Conservation (phyloP, 1,140 invertebrate species). For the Listronotus oregonensis region DNA sequence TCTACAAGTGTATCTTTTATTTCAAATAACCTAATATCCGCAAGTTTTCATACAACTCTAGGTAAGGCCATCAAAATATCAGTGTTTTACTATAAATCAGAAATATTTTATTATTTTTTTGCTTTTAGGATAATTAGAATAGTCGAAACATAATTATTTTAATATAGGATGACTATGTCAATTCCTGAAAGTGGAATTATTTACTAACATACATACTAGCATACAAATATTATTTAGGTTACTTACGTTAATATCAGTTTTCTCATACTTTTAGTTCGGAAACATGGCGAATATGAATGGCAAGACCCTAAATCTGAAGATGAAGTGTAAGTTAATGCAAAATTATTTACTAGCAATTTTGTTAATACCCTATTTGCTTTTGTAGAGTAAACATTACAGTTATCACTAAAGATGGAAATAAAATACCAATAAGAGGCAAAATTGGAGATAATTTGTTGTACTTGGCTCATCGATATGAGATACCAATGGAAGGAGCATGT, state of each 20-base stretch:
- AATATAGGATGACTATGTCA: too few species aligned
- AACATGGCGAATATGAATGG: conserved; percentile 88
- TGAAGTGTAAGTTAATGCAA: conserved; percentile 72
- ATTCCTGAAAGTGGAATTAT: too few species aligned
- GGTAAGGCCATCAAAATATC: neutral
- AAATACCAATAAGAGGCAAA: conserved; percentile 82
- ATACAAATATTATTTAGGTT: too few species aligned
- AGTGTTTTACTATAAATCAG: too few species aligned
- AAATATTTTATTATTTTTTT: too few species aligned
- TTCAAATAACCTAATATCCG: neutral
- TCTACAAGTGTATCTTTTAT: neutral
- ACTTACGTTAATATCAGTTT: neutral
- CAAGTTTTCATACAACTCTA: conserved; percentile 6
- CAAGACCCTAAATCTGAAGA: conserved; percentile 90
- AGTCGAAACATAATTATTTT: too few species aligned
- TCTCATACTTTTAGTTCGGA: conserved; percentile 8
- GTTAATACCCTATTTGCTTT: conserved; percentile 42
- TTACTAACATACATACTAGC: too few species aligned
- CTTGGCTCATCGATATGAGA: conserved; percentile 87
- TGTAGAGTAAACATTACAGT: conserved; percentile 88
- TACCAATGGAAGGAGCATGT: conserved; percentile 98
- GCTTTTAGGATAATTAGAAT: too few species aligned
- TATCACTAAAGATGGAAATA: conserved; percentile 85
- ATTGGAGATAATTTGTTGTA: conserved; percentile 95
- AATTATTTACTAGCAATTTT: neutral